A percentile compares a stretch with the other conserved stretches of the same genome.
phyloP scores from a whole-genome alignment of 23 tunicate genomes.

The Pegea sp. region DNA sequence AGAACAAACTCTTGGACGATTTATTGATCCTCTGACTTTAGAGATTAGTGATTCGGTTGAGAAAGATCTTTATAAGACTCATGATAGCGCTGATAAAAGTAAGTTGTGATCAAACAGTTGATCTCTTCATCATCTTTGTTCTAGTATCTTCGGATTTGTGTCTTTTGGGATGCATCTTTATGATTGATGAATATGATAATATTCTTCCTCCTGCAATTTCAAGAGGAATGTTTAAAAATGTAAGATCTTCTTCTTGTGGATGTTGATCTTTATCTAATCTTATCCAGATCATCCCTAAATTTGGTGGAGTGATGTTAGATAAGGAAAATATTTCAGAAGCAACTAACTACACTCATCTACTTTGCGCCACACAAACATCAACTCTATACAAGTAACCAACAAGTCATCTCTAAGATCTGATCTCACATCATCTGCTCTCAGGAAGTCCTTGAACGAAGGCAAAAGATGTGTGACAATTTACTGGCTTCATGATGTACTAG shows the following conservation, averaged over 20 bases:
- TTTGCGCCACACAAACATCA: slow-evolving; percentile 37
- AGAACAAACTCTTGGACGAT: neutral
- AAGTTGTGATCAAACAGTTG: neutral
- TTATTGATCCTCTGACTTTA: neutral
- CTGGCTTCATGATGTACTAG: slow-evolving; percentile 77
- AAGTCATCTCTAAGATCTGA: neutral
- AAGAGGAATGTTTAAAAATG: too few relatives aligned
- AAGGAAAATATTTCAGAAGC: neutral
- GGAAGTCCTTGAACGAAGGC: slow-evolving; percentile 45
- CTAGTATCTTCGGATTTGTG: slow-evolving; percentile 48
- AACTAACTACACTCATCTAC: slow-evolving; percentile 48
- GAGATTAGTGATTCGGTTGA: too few relatives aligned
- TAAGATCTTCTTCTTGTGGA: too few relatives aligned
- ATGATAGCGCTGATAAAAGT: slow-evolving; percentile 26
- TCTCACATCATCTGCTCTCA: too few relatives aligned
- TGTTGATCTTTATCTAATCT: neutral
- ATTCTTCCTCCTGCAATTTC: slow-evolving; percentile 4
- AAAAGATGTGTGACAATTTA: slow-evolving; percentile 79
- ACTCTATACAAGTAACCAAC: slow-evolving; percentile 22
- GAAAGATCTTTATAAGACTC: too few relatives aligned
- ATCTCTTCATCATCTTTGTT: neutral
- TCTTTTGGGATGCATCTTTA: slow-evolving; percentile 66
- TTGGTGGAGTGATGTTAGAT: slow-evolving; percentile 55
- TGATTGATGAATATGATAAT: slow-evolving; percentile 44
- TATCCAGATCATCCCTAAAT: slow-evolving; percentile 44